Evolutionary conservation across 2,888 invertebrate species (phyloP), one percentile per base, ranked within the genome.

Genomic region (Heteropelma amictum): DNA sequence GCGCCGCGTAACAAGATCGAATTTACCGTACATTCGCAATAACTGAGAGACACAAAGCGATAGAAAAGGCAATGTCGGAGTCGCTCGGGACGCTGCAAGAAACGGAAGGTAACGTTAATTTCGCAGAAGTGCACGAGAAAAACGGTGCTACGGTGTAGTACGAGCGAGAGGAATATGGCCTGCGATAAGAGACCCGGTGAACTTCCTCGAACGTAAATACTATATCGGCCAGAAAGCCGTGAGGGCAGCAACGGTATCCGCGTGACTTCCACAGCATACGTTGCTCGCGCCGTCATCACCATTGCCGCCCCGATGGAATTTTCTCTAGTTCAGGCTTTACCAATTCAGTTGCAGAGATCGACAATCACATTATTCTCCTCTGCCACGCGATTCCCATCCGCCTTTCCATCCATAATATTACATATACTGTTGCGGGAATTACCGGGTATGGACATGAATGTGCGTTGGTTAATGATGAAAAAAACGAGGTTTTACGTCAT

Each of bases 181-280:
- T 21, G 30, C 19, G 38, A 54, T 17, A 33, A 35, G 70, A 72
- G 72, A 76, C 72, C 63, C 38, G 68, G 63, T 76, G 76, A 76
- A 76, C 76, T 76, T 72, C 72, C 68, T 72, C 30, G 72, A 68
- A 72, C 63, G 67, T 76, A 71, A 68, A 68, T 60, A 51, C 47
- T 72, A 76, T 76, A 72, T 76, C 76, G 76, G 76, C 72, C 76
- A 76, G 68, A 60, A n/a, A 51, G 45, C 45, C 67, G 68, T 30
- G 72, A 64, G 76, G 68, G 68, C 76, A 68, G 45, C 76, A 76
- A 76, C 76, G 76, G 76, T 76, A 76, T 76, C 63, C 68, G 49
- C 75, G 56, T 67, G 67, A 63, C 72, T 75, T 63, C 56, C 23
- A 56, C 72, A 49, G 56, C 54, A 38, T 45, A 51, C 40, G 60